Conservation (phyloP, 2,888 invertebrate genomes). For the Polia nebulosa region DNA sequence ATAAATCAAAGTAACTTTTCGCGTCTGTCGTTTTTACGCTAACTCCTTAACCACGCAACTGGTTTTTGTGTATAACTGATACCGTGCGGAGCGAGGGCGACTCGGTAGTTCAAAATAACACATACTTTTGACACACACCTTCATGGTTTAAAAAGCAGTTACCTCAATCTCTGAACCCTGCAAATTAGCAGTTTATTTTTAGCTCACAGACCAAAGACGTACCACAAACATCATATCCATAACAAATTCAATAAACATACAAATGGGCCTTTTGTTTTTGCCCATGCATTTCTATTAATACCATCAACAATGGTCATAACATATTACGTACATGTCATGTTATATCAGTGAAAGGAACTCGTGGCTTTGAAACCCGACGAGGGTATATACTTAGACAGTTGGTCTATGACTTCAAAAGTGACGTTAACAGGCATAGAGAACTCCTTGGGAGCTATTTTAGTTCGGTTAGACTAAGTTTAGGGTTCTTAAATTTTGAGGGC, state of each 20-base stretch:
- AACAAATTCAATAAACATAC: slow-evolving; percentile 41
- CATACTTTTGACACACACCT: neutral
- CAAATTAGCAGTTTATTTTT: neutral
- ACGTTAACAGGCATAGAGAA: slow-evolving; percentile 23
- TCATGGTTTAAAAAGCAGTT: no score
- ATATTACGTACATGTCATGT: slow-evolving; percentile 47
- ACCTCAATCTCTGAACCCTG: neutral
- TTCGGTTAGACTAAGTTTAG: slow-evolving; percentile 5
- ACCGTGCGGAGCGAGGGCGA: no score
- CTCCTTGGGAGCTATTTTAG: slow-evolving; percentile 14
- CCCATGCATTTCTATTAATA: slow-evolving; percentile 24
- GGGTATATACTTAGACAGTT: slow-evolving; percentile 35
- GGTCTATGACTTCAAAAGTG: slow-evolving; percentile 26
- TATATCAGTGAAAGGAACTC: slow-evolving; percentile 21
- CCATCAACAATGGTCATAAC: slow-evolving; percentile 19
- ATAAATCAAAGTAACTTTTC: no score
- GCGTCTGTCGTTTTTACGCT: no score
- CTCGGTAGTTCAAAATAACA: no score
- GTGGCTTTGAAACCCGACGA: slow-evolving; percentile 40
- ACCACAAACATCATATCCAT: slow-evolving; percentile 17
- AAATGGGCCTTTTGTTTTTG: slow-evolving; percentile 36
- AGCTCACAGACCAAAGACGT: slow-evolving; percentile 3
- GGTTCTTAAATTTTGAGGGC: neutral
- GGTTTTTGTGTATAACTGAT: no score
- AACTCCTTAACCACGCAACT: no score